Evolutionary conservation across 2,113 vertebrate species (phyloP).

Genomic region (Alexandromys fortis): DNA sequence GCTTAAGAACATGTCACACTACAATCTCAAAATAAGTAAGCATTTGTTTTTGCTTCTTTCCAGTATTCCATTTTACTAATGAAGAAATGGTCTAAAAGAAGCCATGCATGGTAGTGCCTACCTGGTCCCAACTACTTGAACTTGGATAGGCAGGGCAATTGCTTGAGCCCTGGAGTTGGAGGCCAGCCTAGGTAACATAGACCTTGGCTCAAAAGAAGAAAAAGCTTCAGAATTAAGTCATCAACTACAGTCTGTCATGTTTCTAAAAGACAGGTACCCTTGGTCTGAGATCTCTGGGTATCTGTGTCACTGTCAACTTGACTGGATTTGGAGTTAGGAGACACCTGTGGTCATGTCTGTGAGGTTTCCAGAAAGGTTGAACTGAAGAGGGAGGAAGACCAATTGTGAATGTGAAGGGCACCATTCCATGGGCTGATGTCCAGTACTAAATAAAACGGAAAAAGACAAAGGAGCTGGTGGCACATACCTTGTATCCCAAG

Average conservation of each 20-base stretch:
- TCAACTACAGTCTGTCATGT: neutral
- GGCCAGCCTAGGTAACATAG: neutral
- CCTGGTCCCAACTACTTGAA: neutral
- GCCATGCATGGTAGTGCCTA: neutral
- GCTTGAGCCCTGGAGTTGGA: neutral
- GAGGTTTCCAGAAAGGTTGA: neutral
- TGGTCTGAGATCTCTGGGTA: neutral
- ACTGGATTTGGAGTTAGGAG: neutral
- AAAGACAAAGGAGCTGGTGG: no score
- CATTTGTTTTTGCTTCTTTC: neutral
- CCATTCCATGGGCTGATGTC: neutral
- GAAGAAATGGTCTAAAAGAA: conserved; percentile 40
- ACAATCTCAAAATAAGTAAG: neutral
- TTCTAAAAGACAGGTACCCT: neutral
- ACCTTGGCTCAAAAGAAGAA: neutral
- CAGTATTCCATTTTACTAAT: conserved; percentile 52
- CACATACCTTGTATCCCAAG: neutral
- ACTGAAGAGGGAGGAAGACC: neutral
- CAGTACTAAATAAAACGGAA: neutral
- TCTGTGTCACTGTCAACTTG: neutral
- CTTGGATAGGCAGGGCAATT: neutral
- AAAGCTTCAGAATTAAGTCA: neutral
- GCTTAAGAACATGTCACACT: neutral
- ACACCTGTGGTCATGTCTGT: neutral
- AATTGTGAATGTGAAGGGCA: neutral